Conservation (phyloP, 2,113 vertebrate genomes). For the Austrofundulus limnaeus region DNA sequence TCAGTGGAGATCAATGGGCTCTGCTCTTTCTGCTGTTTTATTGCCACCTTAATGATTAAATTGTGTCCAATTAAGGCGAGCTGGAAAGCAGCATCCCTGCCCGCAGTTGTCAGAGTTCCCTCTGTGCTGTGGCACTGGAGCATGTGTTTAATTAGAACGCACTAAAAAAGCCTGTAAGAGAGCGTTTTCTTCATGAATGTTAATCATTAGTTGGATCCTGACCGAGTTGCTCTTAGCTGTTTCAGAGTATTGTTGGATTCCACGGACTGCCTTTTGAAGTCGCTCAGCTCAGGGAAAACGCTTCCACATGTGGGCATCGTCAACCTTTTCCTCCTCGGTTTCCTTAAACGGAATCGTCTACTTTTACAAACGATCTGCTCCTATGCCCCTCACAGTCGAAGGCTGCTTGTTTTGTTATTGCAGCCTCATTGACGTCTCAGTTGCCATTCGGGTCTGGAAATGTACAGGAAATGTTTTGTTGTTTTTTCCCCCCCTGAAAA, state of each 20-base stretch:
- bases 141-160: slow-evolving; percentile 79
- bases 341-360: slow-evolving; percentile 26
- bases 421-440: slow-evolving; percentile 47
- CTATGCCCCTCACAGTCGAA: slow-evolving; percentile 15
- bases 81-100: slow-evolving; percentile 62
- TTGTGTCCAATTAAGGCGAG: slow-evolving; percentile 73
- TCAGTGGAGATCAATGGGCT: slow-evolving; percentile 44
- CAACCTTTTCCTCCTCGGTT: slow-evolving; percentile 33
- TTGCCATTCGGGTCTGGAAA: slow-evolving; percentile 53
- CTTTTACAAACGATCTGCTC: slow-evolving; percentile 11
- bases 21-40: slow-evolving; percentile 67
- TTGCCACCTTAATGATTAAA: slow-evolving; percentile 76
- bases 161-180: slow-evolving; percentile 69
- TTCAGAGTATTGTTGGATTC: slow-evolving; percentile 71
- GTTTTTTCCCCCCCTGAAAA: too few relatives aligned
- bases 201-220: slow-evolving; percentile 79
- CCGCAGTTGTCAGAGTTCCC: slow-evolving; percentile 57
- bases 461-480: slow-evolving; percentile 65
- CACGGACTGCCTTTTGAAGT: slow-evolving; percentile 70
- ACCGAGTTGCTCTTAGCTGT: slow-evolving; percentile 72
- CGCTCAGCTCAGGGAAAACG: slow-evolving; percentile 55
- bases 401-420: slow-evolving; percentile 38
- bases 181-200: slow-evolving; percentile 77
- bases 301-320: slow-evolving; percentile 74
- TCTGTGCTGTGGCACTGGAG: slow-evolving; percentile 68